phyloP scores from a whole-genome alignment of 2,113 vertebrate genomes.

The Nothocercus nigrocapillus region DNA sequence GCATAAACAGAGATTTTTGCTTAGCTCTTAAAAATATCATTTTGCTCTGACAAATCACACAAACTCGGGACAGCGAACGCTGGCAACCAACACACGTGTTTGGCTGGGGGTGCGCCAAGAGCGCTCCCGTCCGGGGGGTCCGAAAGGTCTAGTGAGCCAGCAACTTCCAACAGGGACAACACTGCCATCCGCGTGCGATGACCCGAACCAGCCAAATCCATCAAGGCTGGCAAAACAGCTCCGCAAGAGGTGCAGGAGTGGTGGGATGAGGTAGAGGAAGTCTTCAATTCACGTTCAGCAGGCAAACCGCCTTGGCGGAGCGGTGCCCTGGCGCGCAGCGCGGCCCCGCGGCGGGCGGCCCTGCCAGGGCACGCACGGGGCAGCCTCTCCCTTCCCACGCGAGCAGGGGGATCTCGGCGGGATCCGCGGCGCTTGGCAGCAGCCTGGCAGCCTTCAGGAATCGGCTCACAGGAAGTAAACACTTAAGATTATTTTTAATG shows the following conservation, averaged over 20 bases:
- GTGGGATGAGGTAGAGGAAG: neutral
- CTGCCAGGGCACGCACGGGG: neutral
- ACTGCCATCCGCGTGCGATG: neutral
- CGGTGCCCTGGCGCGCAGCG: neutral
- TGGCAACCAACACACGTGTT: neutral
- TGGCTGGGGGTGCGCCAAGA: neutral
- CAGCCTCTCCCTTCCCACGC: neutral
- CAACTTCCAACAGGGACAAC: neutral
- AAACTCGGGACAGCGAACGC: neutral
- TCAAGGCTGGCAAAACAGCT: neutral
- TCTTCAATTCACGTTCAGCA: neutral
- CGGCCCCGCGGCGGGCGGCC: no score
- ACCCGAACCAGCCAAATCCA: neutral
- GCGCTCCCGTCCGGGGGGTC: neutral
- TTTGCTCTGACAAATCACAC: neutral
- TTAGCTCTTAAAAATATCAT: conserved; percentile 17
- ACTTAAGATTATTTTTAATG: conserved; percentile 20
- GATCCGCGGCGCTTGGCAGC: neutral
- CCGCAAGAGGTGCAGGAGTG: neutral
- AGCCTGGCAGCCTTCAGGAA: accelerated
- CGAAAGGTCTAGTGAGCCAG: neutral
- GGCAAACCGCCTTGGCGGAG: neutral
- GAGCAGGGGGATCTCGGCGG: neutral
- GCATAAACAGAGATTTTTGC: conserved; percentile 33
- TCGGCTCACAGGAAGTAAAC: neutral